These are phyloP conservation scores for Halcyon malimbica DNA, from an alignment of 2,113 vertebrate genomes.

Conservation along the genomic window DNA sequence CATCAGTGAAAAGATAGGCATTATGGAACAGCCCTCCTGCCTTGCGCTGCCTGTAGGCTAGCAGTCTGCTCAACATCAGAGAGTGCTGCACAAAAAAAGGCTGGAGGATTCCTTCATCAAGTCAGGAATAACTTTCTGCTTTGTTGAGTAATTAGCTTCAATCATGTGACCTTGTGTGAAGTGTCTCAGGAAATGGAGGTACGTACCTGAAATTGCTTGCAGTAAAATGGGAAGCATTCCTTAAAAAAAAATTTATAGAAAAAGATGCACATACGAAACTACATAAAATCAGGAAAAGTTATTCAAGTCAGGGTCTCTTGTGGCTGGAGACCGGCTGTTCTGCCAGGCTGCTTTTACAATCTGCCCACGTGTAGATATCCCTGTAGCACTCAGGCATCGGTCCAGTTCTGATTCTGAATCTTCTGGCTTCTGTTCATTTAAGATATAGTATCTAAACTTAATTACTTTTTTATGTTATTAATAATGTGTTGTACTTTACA, in stretches of 20 bases:
- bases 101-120: not conserved
- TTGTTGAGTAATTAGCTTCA: not conserved
- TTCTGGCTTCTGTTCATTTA: slow-evolving; percentile 41
- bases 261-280: not conserved
- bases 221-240: not conserved
- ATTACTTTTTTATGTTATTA: not conserved
- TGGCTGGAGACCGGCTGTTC: not conserved
- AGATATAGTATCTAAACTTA: not conserved
- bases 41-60: not conserved
- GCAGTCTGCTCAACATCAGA: not conserved
- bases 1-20: not conserved
- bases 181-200: not conserved
- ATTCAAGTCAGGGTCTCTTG: not conserved
- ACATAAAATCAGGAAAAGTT: not conserved
- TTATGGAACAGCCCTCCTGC: not conserved
- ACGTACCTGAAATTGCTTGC: not conserved
- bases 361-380: not conserved
- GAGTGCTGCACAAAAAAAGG: not conserved
- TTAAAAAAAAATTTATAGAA: not conserved
- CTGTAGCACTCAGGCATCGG: not conserved
- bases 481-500: not conserved
- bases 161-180: not conserved
- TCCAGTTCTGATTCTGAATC: slow-evolving; percentile 8
- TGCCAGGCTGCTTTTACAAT: not conserved
- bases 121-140: not conserved